A percentile compares a stretch with the other conserved stretches of the same genome.
These are phyloP conservation scores for Drosophila meridionalis DNA, from an alignment of 2,888 invertebrate species.

Conservation along the genomic window DNA sequence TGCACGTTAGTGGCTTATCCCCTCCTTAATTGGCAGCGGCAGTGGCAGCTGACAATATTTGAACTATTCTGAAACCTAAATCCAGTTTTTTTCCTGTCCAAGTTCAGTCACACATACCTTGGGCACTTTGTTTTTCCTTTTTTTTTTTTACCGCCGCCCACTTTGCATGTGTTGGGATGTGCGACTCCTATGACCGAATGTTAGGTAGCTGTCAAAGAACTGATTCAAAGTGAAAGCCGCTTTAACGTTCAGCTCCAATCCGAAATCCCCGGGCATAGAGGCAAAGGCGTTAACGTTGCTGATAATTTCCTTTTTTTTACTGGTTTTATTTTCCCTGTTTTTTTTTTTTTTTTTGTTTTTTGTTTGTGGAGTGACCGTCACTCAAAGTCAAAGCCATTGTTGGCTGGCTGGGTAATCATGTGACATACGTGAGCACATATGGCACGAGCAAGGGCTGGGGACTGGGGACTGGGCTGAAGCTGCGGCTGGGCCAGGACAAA, in stretches of 20 bases:
- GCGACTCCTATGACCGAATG: slow-evolving; percentile 10
- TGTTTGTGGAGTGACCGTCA: slow-evolving; percentile 44
- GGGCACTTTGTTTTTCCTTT: neutral
- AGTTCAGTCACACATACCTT: slow-evolving; percentile 4
- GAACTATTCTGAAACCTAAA: slow-evolving; percentile 5
- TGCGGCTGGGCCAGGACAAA: neutral
- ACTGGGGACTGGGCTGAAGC: neutral
- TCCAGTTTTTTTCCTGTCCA: neutral
- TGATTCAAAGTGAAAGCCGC: slow-evolving; percentile 29
- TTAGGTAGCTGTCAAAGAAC: slow-evolving; percentile 21
- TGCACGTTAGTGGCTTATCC: slow-evolving; percentile 1
- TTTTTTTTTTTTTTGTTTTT: slow-evolving; percentile 12
- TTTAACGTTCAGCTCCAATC: slow-evolving; percentile 8
- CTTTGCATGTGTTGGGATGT: neutral
- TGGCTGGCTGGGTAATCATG: slow-evolving; percentile 49
- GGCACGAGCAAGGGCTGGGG: slow-evolving; percentile 17
- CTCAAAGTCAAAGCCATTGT: slow-evolving; percentile 60
- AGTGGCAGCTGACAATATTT: slow-evolving; percentile 5
- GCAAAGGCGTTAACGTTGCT: slow-evolving; percentile 17
- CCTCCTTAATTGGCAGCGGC: neutral
- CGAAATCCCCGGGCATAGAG: slow-evolving; percentile 9
- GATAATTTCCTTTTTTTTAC: slow-evolving; percentile 13
- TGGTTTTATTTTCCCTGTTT: slow-evolving; percentile 3
- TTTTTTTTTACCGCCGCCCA: slow-evolving; percentile 4
- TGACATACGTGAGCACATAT: slow-evolving; percentile 48